Conservation (phyloP, 2,888 invertebrate species). For the Polietes domitor region DNA sequence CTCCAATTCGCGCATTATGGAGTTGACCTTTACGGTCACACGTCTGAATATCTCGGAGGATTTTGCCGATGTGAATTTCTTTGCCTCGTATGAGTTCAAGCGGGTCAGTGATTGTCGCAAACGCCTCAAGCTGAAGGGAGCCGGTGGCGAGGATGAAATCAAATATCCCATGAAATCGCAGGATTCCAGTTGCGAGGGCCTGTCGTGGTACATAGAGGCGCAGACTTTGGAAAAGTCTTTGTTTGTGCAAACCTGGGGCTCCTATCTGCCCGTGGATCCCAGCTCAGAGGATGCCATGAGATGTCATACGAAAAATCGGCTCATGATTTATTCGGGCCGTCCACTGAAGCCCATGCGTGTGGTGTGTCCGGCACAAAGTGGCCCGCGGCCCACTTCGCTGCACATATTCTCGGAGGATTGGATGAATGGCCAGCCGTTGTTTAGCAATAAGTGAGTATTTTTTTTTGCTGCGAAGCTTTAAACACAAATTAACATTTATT, state of each 20-base stretch:
- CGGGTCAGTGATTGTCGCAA: constrained; percentile 85
- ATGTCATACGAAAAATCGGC: constrained; percentile 89
- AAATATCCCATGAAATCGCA: constrained; percentile 84
- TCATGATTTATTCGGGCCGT: constrained; percentile 90
- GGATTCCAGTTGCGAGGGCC: constrained; percentile 80
- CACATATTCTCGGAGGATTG: constrained; percentile 92
- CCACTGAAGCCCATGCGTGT: constrained; percentile 83
- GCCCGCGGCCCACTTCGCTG: constrained; percentile 85
- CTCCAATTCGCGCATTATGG: constrained; percentile 86
- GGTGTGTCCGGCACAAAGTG: constrained; percentile 88
- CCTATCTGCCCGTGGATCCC: constrained; percentile 85
- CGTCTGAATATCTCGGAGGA: constrained; percentile 90
- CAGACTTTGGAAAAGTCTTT: constrained; percentile 90
- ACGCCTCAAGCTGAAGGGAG: constrained; percentile 84
- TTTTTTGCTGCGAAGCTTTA: background rate
- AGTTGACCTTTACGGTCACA: constrained; percentile 88
- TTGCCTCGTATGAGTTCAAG: constrained; percentile 86
- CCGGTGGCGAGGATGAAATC: constrained; percentile 86
- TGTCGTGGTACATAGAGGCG: constrained; percentile 90
- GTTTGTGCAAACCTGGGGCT: constrained; percentile 92
- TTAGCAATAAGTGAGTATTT: constrained; percentile 79
- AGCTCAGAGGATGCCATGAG: constrained; percentile 84
- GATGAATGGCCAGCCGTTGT: constrained; percentile 81
- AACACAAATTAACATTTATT: constrained; percentile 6
- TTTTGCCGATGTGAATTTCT: constrained; percentile 90